Percentiles rank a stretch among this genome's conserved stretches.
phyloP scores from a whole-genome alignment of 2,888 invertebrate species.

The Eucera pruinosa region DNA sequence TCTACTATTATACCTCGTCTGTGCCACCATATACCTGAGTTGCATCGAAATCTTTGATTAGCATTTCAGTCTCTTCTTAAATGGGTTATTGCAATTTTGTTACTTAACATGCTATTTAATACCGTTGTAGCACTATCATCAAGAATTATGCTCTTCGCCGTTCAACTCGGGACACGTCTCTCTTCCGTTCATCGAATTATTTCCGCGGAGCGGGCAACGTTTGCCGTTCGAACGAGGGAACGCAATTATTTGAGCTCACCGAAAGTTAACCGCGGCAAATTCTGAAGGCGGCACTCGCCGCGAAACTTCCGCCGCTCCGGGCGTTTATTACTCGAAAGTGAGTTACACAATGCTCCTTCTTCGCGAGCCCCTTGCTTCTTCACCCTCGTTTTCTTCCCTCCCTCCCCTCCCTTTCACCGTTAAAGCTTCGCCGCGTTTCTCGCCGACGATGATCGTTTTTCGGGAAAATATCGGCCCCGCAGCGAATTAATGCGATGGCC shows the following conservation, averaged over 20 bases:
- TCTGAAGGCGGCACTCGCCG: conserved; percentile 54
- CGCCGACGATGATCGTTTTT: conserved; percentile 41
- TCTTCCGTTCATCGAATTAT: conserved; percentile 20
- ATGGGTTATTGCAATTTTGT: neutral
- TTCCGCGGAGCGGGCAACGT: conserved; percentile 24
- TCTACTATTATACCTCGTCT: too few species aligned
- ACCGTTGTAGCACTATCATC: neutral
- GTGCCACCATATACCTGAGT: too few species aligned
- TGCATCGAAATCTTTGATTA: too few species aligned
- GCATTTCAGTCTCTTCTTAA: too few species aligned
- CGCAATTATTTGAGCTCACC: conserved; percentile 67
- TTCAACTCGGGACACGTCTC: neutral
- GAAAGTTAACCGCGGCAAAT: conserved; percentile 72
- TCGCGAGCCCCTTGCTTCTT: conserved; percentile 10
- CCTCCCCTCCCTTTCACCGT: neutral
- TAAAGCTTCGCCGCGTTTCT: neutral
- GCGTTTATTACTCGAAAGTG: conserved; percentile 66
- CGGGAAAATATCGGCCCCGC: conserved; percentile 44
- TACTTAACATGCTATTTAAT: neutral
- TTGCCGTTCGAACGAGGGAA: conserved; percentile 46
- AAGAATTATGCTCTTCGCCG: too few species aligned
- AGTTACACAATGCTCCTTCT: conserved; percentile 63
- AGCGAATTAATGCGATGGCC: conserved; percentile 72
- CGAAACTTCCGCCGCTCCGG: conserved; percentile 55
- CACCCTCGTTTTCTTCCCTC: conserved; percentile 10